These are phyloP conservation scores for Bathynomus jamesi DNA, from an alignment of 1,140 invertebrate species.

Conservation along the genomic window DNA sequence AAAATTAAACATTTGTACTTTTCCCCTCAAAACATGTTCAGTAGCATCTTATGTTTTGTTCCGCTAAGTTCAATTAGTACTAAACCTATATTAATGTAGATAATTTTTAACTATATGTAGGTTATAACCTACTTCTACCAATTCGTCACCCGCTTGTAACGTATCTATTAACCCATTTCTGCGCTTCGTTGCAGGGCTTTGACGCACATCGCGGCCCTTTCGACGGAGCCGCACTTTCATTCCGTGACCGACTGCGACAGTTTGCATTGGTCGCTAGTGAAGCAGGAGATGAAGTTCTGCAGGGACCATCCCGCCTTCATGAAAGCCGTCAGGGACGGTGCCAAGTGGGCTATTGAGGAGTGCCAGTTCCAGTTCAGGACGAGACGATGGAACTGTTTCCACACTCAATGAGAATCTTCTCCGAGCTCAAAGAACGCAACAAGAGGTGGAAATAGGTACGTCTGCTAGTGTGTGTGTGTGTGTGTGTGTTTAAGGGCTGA, in stretches of 20 bases:
- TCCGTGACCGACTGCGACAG: constrained; percentile 19
- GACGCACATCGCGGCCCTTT: not conserved
- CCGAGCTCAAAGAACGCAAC: not conserved
- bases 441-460: not conserved
- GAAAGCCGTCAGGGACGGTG: constrained; percentile 57
- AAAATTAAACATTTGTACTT: too few species aligned
- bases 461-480: not conserved
- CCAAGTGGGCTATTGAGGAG: constrained; percentile 75
- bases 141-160: too few species aligned
- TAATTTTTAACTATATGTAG: too few species aligned
- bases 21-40: too few species aligned
- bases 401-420: constrained; percentile 47
- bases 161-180: too few species aligned
- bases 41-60: too few species aligned
- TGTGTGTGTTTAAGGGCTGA: not conserved
- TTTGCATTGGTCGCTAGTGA: constrained; percentile 30
- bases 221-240: not conserved
- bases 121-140: too few species aligned
- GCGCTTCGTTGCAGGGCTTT: not conserved
- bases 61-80: too few species aligned
- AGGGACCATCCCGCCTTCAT: constrained; percentile 40
- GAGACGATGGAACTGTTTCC: constrained; percentile 83
- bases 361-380: constrained; percentile 81
- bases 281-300: constrained; percentile 39
- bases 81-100: too few species aligned